Base-by-base conservation (phyloP, 1,140 invertebrate genomes). In the Drosophila bifasciata region DNA sequence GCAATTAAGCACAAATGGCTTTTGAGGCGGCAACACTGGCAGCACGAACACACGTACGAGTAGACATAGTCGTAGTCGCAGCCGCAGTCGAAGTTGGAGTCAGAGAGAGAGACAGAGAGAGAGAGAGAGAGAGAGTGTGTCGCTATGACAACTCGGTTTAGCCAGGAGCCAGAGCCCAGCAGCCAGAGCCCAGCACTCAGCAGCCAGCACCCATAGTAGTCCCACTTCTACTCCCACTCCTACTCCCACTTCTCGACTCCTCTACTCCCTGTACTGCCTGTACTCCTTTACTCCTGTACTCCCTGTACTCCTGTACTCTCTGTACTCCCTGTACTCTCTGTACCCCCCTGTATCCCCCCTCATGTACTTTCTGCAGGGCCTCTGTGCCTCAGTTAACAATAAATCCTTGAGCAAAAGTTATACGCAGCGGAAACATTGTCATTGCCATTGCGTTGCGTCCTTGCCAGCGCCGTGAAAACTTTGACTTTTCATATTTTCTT, bases 1-100 rank as follows among this genome's bases (percentile, higher is more conserved):
- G 83, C 83, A 86, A 86, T 86, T 86, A 88, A 83, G 83, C 83
- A 86, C 83, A 86, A 86, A 86, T 88, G 83, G 83, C 83, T 86
- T 86, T 86, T 72, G 74, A 86, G 81, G 80, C 80, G 72, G 62
- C 32, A 36, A 36, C 32, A 13, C 11, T 57, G 51, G 64, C 70
- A 53, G n/a, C 49, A 67, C 48, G 28, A 8, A 59, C 79, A 77
- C 64, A 76, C 79, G 79, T 68, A 77, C 40, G 41, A 56, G 45
- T 23, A 13, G 49, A 17, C 23, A n/a, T 21, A 16, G 21, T 45
- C 43, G 16, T n/a, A 19, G 41, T 19, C n/a, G 9, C 13, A 3
- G 9, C 17, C 32, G 17, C 13, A 4, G 25, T 17, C 13, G 7
- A 8, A 16, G 25, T 46, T n/a, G 46, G 44, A 25, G 55, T 25